Percentiles rank a stretch among this genome's conserved stretches.
Conservation (phyloP, 2,888 invertebrate species). For the Limnephilus rhombicus region DNA sequence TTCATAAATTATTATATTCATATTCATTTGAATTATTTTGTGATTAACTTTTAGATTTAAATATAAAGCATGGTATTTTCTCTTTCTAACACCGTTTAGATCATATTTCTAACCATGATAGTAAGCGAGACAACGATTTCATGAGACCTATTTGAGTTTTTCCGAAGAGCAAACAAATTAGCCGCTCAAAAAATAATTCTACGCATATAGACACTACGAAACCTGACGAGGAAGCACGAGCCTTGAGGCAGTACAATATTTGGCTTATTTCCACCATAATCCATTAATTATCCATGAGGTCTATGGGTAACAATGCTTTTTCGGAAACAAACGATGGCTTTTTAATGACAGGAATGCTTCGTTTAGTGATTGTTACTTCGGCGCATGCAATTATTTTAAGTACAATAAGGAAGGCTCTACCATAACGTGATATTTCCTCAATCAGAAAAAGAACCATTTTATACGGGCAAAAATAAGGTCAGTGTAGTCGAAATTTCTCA, state of each 20-base stretch:
- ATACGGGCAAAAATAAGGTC: background rate
- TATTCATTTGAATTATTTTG: no score
- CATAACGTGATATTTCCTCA: background rate
- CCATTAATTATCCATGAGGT: background rate
- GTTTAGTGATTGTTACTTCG: conserved; percentile 21
- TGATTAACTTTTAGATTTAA: no score
- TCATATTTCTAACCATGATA: no score
- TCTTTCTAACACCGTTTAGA: no score
- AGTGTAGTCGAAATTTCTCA: background rate
- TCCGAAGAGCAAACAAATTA: no score
- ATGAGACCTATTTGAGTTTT: no score
- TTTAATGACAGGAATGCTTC: conserved; percentile 13
- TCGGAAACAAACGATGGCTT: conserved; percentile 27
- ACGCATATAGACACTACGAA: background rate
- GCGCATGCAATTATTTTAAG: conserved; percentile 15
- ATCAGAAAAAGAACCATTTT: background rate
- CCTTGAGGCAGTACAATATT: background rate
- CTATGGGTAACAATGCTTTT: conserved; percentile 23
- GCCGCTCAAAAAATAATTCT: background rate
- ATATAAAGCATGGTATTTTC: no score
- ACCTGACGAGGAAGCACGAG: background rate
- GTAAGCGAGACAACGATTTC: no score
- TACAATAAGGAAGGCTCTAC: background rate
- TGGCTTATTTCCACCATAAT: background rate
- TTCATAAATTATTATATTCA: no score